Evolutionary conservation across 1,140 invertebrate genomes (phyloP).

Genomic region (Anastrepha ludens): DNA sequence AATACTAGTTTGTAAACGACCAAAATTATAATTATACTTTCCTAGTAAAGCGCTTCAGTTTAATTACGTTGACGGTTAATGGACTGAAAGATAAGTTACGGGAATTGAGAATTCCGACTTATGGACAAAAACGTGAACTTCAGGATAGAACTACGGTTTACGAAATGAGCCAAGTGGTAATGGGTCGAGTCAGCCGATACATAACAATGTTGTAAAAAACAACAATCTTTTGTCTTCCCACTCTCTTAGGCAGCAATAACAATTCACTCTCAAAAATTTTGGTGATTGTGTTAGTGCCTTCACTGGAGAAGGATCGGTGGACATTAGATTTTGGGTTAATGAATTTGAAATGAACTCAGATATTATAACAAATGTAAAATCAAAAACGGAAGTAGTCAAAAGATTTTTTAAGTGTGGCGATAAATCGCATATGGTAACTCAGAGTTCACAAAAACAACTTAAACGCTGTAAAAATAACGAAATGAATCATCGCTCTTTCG

Average conservation of each 20-base stretch:
- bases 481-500: no score
- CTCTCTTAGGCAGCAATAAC: background rate
- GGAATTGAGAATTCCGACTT: background rate
- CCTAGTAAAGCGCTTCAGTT: background rate
- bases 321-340: background rate
- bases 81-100: background rate
- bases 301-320: background rate
- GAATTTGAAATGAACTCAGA: constrained; percentile 17
- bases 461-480: no score
- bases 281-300: constrained; percentile 4
- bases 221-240: background rate
- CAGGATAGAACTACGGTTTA: background rate
- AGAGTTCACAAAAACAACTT: no score
- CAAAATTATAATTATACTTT: no score
- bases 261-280: constrained; percentile 5
- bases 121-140: background rate
- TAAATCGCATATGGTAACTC: no score
- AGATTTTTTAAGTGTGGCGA: no score
- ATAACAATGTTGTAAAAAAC: background rate
- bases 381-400: no score
- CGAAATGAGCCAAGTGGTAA: background rate
- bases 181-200: background rate
- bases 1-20: no score
- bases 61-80: constrained; percentile 2
- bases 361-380: background rate